These are phyloP conservation scores for Chlamydotis undulata DNA, from an alignment of 2,113 vertebrate genomes.

Conservation along the genomic window DNA sequence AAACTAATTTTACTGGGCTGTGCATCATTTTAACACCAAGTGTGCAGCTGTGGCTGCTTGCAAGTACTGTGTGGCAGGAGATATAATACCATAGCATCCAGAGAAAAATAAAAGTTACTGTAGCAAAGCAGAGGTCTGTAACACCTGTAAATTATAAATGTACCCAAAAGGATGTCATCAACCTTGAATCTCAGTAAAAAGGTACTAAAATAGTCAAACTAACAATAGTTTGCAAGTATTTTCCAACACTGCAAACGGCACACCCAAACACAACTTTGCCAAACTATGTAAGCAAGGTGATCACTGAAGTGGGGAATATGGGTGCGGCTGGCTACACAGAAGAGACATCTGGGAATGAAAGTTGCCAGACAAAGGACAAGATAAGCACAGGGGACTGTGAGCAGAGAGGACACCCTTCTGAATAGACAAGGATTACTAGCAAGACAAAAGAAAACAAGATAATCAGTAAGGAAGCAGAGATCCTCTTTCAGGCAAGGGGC, in stretches of 20 bases:
- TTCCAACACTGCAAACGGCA: background rate
- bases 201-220: background rate
- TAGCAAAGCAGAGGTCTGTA: background rate
- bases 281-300: background rate
- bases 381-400: background rate
- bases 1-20: background rate
- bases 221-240: background rate
- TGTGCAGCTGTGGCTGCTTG: background rate
- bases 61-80: background rate
- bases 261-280: background rate
- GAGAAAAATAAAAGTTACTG: background rate
- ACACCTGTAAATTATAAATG: background rate
- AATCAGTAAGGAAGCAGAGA: background rate
- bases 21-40: background rate
- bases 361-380: background rate
- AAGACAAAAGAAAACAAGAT: background rate
- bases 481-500: background rate
- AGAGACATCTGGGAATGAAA: background rate
- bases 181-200: background rate
- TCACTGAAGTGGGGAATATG: accelerated
- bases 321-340: background rate
- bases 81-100: background rate
- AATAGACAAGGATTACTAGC: background rate
- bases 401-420: background rate
- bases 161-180: background rate